Evolutionary conservation across 2,888 invertebrate species (phyloP).

Genomic region (Pantelozetes paolii): DNA sequence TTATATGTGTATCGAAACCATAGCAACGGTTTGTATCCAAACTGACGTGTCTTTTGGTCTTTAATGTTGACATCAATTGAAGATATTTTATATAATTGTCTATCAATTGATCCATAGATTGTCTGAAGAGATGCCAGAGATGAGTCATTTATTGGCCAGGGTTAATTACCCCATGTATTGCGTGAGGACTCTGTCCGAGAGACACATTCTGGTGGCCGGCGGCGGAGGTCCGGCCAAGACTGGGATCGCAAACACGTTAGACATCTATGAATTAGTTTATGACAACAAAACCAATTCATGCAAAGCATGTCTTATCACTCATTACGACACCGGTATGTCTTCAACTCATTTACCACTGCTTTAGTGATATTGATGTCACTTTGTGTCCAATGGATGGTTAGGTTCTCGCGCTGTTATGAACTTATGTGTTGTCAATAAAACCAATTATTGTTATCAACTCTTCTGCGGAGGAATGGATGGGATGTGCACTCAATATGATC

Average conservation of each 20-base stretch:
- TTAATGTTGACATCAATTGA: neutral
- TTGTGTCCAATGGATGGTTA: neutral
- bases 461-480: slow-evolving; percentile 65
- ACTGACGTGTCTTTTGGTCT: slow-evolving; percentile 1
- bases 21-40: neutral
- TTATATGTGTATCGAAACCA: neutral
- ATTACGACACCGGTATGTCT: slow-evolving; percentile 67
- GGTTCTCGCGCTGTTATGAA: slow-evolving; percentile 50
- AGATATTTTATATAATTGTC: neutral
- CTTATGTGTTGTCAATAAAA: slow-evolving; percentile 43
- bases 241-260: slow-evolving; percentile 91
- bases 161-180: slow-evolving; percentile 92
- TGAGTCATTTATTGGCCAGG: slow-evolving; percentile 58
- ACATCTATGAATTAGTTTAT: slow-evolving; percentile 67
- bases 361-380: neutral
- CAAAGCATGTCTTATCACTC: slow-evolving; percentile 78
- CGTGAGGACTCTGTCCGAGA: slow-evolving; percentile 79
- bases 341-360: neutral
- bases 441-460: slow-evolving; percentile 56
- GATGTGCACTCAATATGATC: slow-evolving; percentile 67
- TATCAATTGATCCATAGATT: neutral
- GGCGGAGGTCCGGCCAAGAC: slow-evolving; percentile 96
- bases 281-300: slow-evolving; percentile 67
- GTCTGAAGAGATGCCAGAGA: neutral
- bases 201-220: slow-evolving; percentile 91